Base-by-base conservation (phyloP, 1,140 invertebrate species). In the Bradysia coprophila region DNA sequence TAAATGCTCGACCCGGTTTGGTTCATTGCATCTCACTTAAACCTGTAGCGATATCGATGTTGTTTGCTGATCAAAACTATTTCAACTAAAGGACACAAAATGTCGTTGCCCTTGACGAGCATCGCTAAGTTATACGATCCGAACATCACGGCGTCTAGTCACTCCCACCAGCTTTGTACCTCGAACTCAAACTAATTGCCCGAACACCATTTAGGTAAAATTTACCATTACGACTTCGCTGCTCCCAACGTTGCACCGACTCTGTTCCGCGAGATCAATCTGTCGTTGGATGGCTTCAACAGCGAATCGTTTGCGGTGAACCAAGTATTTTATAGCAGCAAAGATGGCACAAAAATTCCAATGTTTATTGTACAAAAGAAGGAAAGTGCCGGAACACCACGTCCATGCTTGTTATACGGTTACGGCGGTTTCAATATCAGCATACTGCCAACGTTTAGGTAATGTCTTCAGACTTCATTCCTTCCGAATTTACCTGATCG, bases 401-500 rank as follows among this genome's bases (percentile, higher is more conserved):
- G 80, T 74, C 59, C 85, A 79, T 20, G 81, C 77, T 64, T 96
- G 11, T 62, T 98, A 15, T 97, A 98, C 63, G 94, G 92, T 16
- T 99, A 98, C 65, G 95, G 94, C 33, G 94, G 94, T 1, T 98
- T 98, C 58, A 95, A 94, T 66, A 78, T 95, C 43, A 85, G 82
- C 51, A 67, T 96, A 44, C 78, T 81, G 53, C 93, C 95, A 6
- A 73, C 71, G 15, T 91, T 90, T 54, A 46, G 55, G n/a, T 8
- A n/a, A 31, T 9, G 8, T 31, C 28, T 9, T 8, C 28, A 31
- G n/a, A 31, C n/a, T 9, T 31, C n/a, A 9, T 31, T 8, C n/a
- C 8, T 31, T 31, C 13, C 46, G 55, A 6, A 53, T 52, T 4
- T 55, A 54, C 15, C 23, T 15, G 10, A 24, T 16, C 21, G 31